Base-by-base conservation (phyloP, 2,797 vertebrate species). In the Calcarius lapponicus region DNA sequence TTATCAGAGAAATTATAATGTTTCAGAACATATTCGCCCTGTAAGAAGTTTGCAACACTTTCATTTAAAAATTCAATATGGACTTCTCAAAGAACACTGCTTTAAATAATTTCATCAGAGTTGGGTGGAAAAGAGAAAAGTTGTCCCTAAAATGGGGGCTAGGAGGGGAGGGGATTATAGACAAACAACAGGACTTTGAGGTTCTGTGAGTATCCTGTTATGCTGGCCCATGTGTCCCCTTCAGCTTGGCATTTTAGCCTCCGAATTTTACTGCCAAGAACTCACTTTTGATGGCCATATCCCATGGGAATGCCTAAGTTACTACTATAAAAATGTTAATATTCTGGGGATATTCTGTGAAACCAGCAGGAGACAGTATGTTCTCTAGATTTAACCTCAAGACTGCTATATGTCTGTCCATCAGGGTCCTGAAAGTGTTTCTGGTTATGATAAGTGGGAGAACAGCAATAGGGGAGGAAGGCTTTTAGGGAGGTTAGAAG, bases 351-450 rank as follows among this genome's bases (percentile, higher is more conserved):
- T 90, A 42, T 61, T 90, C 57, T 54, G 42, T 81, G 43, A 84
- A 82, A 50, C 45, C 87, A 70, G 32, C 74, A 86, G 88, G 90
- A 86, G 78, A 91, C 51, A 53, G 67, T 66, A 26, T 76, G 58
- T 95, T 75, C 51, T 84, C 32, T 60, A 38, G 29, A 10, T 26
- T 81, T 83, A 13, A 19, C 48, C 64, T 90, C n/a, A 19, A 73
- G 66, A 48, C 48, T 70, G 36, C 32, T 90, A 57, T 53, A 4
- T 54, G n/a, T 75, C 54, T 51, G 62, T 90, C 80, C 73, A 26
- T 80, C 66, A 42, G 43, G 65, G 54, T 72, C 62, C 65, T 66
- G 32, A 61, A 32, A 10, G 17, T 36, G 10, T 58, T 76, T 60
- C 26, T 86, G 69, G 29, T 66, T 45, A 1, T 32, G 45, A 18